Evolutionary conservation across 1,140 invertebrate genomes (phyloP), one percentile per base, ranked within the genome.

Genomic region (Neodiprion fabricii): DNA sequence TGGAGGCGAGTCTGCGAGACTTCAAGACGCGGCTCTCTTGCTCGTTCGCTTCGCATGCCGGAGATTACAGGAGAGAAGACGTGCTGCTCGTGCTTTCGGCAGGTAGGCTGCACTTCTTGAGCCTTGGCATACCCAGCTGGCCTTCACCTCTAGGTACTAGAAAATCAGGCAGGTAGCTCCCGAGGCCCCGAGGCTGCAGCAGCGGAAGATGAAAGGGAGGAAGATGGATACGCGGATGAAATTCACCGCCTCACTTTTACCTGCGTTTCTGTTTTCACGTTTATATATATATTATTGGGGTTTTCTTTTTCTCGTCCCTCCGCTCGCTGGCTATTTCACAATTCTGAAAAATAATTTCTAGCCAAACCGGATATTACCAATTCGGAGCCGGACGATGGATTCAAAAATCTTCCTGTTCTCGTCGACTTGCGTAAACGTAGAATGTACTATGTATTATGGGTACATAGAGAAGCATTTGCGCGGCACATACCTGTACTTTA

Each of bases 331-430:
- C 53, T 61, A 61, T 61, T 9, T 12, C 53, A 17, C 14, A 17
- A 17, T 61, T 12, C 4, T 9, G 53, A 61, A 61, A 61, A 3
- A 40, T 4, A 40, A 4, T 4, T 7, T 9, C 4, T 40, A 66
- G 65, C 67, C 79, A 76, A 77, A 78, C 77, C 81, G 84, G 83
- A 85, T 83, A 85, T 84, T 85, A 82, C 77, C 82, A 84, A 85
- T 85, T 83, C 81, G 82, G 77, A 75, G 76, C 72, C 81, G 82
- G 40, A 3, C 66, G 49, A 8, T 17, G 50, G 61, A 48, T 68
- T 23, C 7, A 67, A 67, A 67, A 21, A 73, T 73, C 69, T 67
- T n/a, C 66, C 53, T 50, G 72, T 40, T 40, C 1, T 40, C 28
- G 1, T 40, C 28, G 28, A 40, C 28, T 40, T 40, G 28, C 28